Conservation (phyloP, 2,888 invertebrate species). For the Frankliniella fusca region DNA sequence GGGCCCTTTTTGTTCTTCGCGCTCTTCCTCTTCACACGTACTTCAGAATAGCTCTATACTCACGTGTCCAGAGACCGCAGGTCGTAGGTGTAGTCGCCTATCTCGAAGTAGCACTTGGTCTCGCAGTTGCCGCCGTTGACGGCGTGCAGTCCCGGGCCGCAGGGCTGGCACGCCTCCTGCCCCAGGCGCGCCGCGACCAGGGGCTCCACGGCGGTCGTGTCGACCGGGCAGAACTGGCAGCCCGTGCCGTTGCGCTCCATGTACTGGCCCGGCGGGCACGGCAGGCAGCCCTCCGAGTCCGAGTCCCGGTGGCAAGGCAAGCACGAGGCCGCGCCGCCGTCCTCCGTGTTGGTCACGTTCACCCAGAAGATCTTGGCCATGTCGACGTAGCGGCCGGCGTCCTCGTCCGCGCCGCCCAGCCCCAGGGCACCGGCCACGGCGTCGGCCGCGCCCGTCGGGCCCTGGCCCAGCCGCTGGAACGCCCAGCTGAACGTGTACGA, state of each 20-base stretch:
- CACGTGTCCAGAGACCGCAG: slow-evolving; percentile 35
- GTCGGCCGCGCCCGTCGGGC: slow-evolving; percentile 35
- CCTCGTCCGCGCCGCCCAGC: slow-evolving; percentile 2
- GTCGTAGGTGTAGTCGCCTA: slow-evolving; percentile 41
- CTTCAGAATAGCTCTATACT: slow-evolving; percentile 5
- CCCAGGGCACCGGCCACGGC: slow-evolving; percentile 34
- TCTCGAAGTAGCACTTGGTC: slow-evolving; percentile 47
- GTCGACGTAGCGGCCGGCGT: slow-evolving; percentile 41
- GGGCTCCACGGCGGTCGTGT: slow-evolving; percentile 45
- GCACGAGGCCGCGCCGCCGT: slow-evolving; percentile 55
- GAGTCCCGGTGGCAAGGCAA: slow-evolving; percentile 47
- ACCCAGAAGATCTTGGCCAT: slow-evolving; percentile 52
- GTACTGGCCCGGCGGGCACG: slow-evolving; percentile 53
- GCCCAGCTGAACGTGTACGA: slow-evolving; percentile 51
- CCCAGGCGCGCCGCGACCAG: slow-evolving; percentile 42
- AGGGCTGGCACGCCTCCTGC: slow-evolving; percentile 48
- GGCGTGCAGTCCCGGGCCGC: slow-evolving; percentile 50
- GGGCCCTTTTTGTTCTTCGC: too few species aligned
- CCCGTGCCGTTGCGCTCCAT: slow-evolving; percentile 45
- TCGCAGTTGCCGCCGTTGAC: slow-evolving; percentile 48
- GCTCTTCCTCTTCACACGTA: too few species aligned
- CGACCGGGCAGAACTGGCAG: slow-evolving; percentile 50
- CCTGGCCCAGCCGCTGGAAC: slow-evolving; percentile 47
- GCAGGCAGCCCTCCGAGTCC: slow-evolving; percentile 48
- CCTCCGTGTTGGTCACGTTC: slow-evolving; percentile 53